phyloP scores from a whole-genome alignment of 2,888 invertebrate genomes.

The Camponotus fellah region DNA sequence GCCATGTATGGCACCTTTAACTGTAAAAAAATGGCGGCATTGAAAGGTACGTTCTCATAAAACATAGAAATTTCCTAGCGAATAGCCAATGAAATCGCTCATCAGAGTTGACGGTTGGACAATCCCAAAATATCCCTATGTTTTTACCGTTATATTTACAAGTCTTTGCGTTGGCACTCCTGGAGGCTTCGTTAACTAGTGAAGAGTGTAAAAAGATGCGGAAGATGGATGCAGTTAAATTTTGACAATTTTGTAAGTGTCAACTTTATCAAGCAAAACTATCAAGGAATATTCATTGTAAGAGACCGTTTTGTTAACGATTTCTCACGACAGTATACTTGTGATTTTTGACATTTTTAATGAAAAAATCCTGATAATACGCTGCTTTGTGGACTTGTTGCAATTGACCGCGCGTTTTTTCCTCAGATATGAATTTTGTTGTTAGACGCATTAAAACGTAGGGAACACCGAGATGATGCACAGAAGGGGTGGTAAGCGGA shows the following conservation, averaged over 20 bases:
- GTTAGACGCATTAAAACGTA: neutral
- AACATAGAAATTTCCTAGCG: neutral
- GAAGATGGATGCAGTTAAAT: neutral
- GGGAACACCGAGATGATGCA: slow-evolving; percentile 88
- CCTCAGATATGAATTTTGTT: slow-evolving; percentile 12
- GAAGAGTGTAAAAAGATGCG: neutral
- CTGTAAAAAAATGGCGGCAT: neutral
- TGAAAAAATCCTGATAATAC: neutral
- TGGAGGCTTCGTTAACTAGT: neutral
- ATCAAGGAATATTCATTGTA: neutral
- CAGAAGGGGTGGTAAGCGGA: slow-evolving; percentile 95
- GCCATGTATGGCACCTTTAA: too few relatives aligned
- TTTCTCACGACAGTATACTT: neutral
- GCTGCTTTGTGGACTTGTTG: neutral
- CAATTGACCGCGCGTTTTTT: neutral
- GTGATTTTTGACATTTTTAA: neutral
- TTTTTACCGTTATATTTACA: neutral
- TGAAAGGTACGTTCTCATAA: too few relatives aligned
- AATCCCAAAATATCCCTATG: neutral
- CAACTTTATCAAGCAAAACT: neutral
- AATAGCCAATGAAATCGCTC: slow-evolving; percentile 5
- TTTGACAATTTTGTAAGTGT: neutral
- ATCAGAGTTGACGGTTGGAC: neutral
- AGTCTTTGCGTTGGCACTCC: neutral
- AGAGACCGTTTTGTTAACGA: neutral